Percentiles rank a stretch among this genome's conserved stretches.
These are phyloP conservation scores for Nothura maculosa DNA, from an alignment of 2,797 vertebrate genomes.

Conservation along the genomic window DNA sequence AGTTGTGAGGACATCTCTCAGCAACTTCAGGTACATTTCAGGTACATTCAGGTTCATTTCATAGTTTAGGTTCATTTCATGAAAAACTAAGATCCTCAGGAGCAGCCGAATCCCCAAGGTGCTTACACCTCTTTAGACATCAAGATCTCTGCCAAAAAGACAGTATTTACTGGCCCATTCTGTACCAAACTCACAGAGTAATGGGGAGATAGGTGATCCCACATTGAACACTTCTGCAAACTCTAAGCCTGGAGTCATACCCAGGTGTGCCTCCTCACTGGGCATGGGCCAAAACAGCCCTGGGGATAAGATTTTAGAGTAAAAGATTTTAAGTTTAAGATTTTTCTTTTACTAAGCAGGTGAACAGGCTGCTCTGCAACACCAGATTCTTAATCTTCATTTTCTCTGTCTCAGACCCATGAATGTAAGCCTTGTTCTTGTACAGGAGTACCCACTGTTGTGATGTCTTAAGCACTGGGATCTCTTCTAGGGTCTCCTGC, in stretches of 20 bases:
- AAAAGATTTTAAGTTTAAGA: too few species aligned
- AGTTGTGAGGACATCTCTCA: not conserved
- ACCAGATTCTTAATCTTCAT: not conserved
- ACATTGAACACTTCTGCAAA: not conserved
- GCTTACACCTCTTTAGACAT: not conserved
- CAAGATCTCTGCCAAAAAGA: rapidly evolving
- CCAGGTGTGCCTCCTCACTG: not conserved
- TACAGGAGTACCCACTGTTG: not conserved
- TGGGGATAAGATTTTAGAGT: not conserved
- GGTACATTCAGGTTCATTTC: not conserved
- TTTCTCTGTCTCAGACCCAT: not conserved
- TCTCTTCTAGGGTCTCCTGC: not conserved
- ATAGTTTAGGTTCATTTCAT: too few species aligned
- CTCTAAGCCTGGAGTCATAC: not conserved
- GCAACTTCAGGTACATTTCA: not conserved
- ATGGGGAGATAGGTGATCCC: not conserved
- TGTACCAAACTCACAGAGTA: not conserved
- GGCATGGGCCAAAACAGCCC: not conserved
- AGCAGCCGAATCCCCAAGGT: not conserved
- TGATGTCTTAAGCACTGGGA: not conserved
- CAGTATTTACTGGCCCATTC: not conserved
- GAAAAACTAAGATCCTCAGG: not conserved
- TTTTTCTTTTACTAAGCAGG: not conserved
- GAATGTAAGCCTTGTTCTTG: not conserved
- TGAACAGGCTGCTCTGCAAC: not conserved